A percentile compares a stretch with the other conserved stretches of the same genome.
phyloP scores from a whole-genome alignment of 2,113 vertebrate species.

The Callocephalon fimbriatum region DNA sequence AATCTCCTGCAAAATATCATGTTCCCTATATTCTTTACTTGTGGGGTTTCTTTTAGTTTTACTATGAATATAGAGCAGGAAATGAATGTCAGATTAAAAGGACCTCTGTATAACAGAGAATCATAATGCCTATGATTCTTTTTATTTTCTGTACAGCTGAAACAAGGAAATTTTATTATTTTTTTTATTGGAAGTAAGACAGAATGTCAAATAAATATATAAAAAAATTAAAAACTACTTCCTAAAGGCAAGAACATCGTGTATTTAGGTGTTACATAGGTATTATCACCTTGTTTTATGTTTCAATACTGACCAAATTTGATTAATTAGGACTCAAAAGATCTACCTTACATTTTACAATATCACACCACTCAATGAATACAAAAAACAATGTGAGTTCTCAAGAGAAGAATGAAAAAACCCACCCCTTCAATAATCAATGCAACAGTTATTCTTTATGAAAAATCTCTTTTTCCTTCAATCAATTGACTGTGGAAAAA shows the following conservation, averaged over 20 bases:
- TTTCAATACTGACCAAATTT: not conserved
- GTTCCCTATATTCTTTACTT: not conserved
- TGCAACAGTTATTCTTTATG: not conserved
- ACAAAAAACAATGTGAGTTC: fast-evolving
- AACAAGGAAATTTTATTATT: not conserved
- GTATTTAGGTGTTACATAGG: not conserved
- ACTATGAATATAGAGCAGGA: not conserved
- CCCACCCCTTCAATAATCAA: not conserved
- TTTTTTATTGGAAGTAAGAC: not conserved
- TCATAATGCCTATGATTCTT: not conserved
- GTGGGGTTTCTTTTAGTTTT: not conserved
- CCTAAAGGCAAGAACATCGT: not conserved
- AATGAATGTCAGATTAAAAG: not conserved
- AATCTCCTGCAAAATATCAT: not conserved
- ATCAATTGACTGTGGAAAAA: not conserved
- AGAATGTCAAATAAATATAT: not conserved
- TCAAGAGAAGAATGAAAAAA: not conserved
- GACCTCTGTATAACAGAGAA: fast-evolving
- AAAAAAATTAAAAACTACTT: not conserved
- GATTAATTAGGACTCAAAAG: not conserved
- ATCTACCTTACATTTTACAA: not conserved
- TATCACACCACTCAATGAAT: not conserved
- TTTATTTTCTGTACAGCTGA: not conserved
- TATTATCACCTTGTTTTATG: not conserved
- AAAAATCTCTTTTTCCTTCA: not conserved